Conservation (phyloP, 2,113 vertebrate genomes). For the Channa maculata region DNA sequence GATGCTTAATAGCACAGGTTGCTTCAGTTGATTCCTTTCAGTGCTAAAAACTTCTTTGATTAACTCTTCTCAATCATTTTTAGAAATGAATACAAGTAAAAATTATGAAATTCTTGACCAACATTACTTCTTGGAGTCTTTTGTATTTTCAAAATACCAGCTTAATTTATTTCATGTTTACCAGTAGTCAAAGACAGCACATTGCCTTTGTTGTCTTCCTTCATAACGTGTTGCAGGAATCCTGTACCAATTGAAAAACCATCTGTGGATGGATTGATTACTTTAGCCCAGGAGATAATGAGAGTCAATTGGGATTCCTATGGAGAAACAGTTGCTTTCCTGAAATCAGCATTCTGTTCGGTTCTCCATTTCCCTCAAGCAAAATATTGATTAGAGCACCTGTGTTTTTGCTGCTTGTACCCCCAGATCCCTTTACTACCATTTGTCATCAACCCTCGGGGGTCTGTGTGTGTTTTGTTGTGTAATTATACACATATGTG, state of each 20-base stretch:
- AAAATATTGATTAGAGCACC: conserved; percentile 64
- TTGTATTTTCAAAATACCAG: too few relatives aligned
- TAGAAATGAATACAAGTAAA: too few relatives aligned
- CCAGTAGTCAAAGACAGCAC: too few relatives aligned
- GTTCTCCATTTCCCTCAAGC: conserved; percentile 44
- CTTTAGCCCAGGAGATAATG: conserved; percentile 41
- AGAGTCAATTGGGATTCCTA: conserved; percentile 29
- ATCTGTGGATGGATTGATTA: conserved; percentile 44
- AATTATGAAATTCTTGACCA: too few relatives aligned
- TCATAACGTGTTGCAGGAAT: conserved; percentile 15
- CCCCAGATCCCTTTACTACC: conserved; percentile 4
- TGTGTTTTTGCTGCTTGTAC: conserved; percentile 14
- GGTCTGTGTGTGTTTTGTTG: conserved; percentile 9
- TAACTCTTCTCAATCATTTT: too few relatives aligned
- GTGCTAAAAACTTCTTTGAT: too few relatives aligned
- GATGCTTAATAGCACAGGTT: too few relatives aligned
- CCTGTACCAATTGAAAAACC: conserved; percentile 14
- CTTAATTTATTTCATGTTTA: too few relatives aligned
- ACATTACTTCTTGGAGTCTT: too few relatives aligned
- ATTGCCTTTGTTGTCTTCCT: too few relatives aligned
- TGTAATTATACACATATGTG: conserved; percentile 7
- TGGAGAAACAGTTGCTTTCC: conserved; percentile 42
- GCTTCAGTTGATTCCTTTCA: too few relatives aligned
- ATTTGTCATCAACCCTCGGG: conserved; percentile 21
- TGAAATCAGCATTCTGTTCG: conserved; percentile 53